phyloP scores from a whole-genome alignment of 2,797 vertebrate species.

The Meriones psammophilus region DNA sequence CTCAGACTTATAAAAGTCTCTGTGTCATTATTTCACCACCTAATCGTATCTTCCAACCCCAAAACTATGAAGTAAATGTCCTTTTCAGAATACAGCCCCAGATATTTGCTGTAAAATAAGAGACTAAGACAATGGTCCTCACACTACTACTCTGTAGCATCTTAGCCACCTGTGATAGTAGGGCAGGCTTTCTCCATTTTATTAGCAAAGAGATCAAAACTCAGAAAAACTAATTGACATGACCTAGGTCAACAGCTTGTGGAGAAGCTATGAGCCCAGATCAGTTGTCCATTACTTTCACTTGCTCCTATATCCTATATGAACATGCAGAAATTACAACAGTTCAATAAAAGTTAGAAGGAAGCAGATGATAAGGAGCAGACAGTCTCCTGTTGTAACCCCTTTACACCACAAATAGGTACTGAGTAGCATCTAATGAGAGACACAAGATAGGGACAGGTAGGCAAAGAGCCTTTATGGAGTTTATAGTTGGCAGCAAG shows the following conservation, averaged over 20 bases:
- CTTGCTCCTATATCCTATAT: background rate
- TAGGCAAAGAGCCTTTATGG: background rate
- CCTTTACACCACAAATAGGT: background rate
- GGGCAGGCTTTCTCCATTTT: background rate
- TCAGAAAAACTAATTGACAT: background rate
- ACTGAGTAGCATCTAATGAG: background rate
- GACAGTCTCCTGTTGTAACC: background rate
- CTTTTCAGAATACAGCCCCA: background rate
- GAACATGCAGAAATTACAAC: background rate
- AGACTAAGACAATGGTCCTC: background rate
- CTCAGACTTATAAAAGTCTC: too few relatives aligned
- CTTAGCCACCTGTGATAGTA: background rate
- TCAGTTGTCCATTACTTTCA: background rate
- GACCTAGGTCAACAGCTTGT: background rate
- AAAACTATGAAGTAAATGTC: background rate
- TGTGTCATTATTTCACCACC: too few relatives aligned
- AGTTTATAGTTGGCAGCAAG: background rate
- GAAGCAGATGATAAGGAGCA: background rate
- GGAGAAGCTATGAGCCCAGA: background rate
- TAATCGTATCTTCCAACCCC: background rate
- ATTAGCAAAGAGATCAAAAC: constrained; percentile 28
- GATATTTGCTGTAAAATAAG: background rate
- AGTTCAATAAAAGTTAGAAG: background rate
- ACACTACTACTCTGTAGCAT: background rate
- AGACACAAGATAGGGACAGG: background rate